Base-by-base conservation (phyloP, 2,797 vertebrate genomes). In the Dipus sagitta region DNA sequence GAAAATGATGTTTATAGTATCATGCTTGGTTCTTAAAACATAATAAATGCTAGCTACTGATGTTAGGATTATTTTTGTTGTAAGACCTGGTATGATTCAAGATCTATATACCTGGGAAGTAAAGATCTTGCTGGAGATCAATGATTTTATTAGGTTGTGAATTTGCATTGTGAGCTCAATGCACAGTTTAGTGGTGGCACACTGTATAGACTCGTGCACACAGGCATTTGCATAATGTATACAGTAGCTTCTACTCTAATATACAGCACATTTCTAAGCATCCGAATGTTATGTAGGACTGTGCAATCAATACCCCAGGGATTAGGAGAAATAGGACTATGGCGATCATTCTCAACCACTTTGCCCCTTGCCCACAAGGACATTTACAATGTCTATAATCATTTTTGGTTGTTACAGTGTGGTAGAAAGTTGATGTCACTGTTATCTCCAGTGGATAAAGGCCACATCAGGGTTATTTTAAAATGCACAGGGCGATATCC, bases 81-180 rank as follows among this genome's bases (percentile, higher is more conserved):
- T 62, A 32, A 88, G 38, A 71, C 62, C n/a, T 67, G 60, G 4
- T 38, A 42, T 28, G 26, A 18, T 68, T 82, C 28, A 64, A 89
- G 38, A n/a, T 91, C 70, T 87, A 18, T 3, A 12, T 52, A 65
- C 52, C 62, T 84, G 58, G 34, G 87, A 91, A 85, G 47, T 62
- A 72, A 88, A 90, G 68, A 71, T 54, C 38, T 47, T 75, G 20
- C 70, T 88, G 67, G 70, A 67, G 24, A 42, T n/a, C 76, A 62
- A 0, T 42, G 76, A 74, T 71, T 77, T 62, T 15, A 71, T 84
- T 71, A 42, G 79, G 34, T 47, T 60, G 60, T 21, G 54, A 42
- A 79, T 68, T 91, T 79, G 32, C 32, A 58, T 89, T 78, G 85
- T 32, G 26, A 95, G 65, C 58, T 94, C 34, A 58, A 1, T 2